Evolutionary conservation across 2,797 vertebrate species (phyloP).

Genomic region (Chaetophractus vellerosus): DNA sequence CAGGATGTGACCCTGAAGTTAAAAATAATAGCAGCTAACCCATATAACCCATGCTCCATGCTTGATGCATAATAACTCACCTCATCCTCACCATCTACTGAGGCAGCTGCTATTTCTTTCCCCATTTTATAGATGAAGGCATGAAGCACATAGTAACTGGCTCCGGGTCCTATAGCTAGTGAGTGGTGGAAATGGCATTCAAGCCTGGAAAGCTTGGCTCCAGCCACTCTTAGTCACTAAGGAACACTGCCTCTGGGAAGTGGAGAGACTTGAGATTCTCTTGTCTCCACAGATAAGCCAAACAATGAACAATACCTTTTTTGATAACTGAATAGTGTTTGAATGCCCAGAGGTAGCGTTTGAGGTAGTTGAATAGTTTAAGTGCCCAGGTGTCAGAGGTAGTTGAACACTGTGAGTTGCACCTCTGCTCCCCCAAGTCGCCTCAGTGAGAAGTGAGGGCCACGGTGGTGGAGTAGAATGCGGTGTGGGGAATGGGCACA

Average conservation of each 20-base stretch:
- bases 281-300: neutral
- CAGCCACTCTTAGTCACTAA: neutral
- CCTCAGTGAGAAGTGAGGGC: neutral
- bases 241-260: neutral
- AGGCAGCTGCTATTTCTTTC: neutral
- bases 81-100: neutral
- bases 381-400: neutral
- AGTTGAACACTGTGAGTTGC: neutral
- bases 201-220: slow-evolving; percentile 24
- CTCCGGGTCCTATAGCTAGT: neutral
- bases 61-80: neutral
- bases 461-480: neutral
- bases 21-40: slow-evolving; percentile 31
- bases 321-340: slow-evolving; percentile 7
- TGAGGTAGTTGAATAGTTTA: neutral
- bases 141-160: slow-evolving; percentile 1
- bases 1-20: slow-evolving; percentile 5
- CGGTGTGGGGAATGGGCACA: neutral
- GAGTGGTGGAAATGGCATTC: slow-evolving; percentile 25
- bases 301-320: neutral
- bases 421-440: slow-evolving; percentile 8
- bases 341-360: neutral
- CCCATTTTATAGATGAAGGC: neutral
- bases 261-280: neutral
- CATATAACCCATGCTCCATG: neutral